These are phyloP conservation scores for Andrena minutula DNA, from an alignment of 2,888 invertebrate species.

Conservation along the genomic window DNA sequence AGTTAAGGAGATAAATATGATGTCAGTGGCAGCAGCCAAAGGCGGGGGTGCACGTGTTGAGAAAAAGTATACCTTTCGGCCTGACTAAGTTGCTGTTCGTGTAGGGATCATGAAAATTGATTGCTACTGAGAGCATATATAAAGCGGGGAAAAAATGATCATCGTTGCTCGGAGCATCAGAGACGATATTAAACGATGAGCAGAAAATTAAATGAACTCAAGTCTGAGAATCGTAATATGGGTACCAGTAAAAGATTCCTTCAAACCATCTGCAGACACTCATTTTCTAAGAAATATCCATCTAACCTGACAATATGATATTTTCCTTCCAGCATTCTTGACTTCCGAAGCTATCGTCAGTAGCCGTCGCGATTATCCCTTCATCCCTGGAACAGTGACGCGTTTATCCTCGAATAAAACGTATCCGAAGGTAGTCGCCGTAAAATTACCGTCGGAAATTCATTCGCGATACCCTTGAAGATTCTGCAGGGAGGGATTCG, in stretches of 20 bases:
- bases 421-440: slow-evolving; percentile 77
- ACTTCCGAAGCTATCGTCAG: slow-evolving; percentile 29
- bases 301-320: background rate
- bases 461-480: slow-evolving; percentile 63
- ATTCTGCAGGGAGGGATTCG: slow-evolving; percentile 50
- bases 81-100: slow-evolving; percentile 61
- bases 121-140: slow-evolving; percentile 22
- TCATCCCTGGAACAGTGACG: slow-evolving; percentile 57
- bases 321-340: slow-evolving; percentile 10
- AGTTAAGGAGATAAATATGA: slow-evolving; percentile 81
- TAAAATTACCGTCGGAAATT: slow-evolving; percentile 77
- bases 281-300: background rate
- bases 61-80: slow-evolving; percentile 73
- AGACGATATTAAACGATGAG: background rate
- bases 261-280: background rate
- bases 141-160: background rate
- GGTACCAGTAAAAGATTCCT: background rate
- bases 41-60: slow-evolving; percentile 67
- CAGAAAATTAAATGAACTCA: background rate
- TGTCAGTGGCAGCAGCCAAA: slow-evolving; percentile 78
- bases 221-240: no score
- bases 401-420: slow-evolving; percentile 71
- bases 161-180: background rate
- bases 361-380: slow-evolving; percentile 41
- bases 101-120: slow-evolving; percentile 40